Base-by-base conservation (phyloP, 1,140 invertebrate species). In the Polypedilum pembai region DNA sequence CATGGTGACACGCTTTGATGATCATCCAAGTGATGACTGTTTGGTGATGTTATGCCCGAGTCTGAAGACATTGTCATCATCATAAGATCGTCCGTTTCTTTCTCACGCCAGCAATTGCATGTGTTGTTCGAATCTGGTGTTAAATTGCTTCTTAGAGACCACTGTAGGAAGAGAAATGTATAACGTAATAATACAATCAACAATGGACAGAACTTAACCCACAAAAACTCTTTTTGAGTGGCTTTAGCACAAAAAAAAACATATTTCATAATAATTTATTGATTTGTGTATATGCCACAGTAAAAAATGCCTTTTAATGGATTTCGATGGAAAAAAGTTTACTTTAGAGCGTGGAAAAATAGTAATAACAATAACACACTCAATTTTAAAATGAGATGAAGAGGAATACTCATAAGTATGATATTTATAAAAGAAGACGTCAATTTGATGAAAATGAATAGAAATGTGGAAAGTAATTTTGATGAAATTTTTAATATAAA, bases 121-220 rank as follows among this genome's bases (percentile, higher is more conserved):
- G 75, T 74, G 41, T 77, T 73, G 20, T 75, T 74, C 18, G 76
- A 74, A 75, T 77, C 76, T 20, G 75, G 74, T 65, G 45, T 74
- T 75, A 73, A 21, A 18, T 75, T 65, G 40, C 66, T 75, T 33
- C 76, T 75, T 24, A 76, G 63, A 10, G 76, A 77, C 76, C 76
- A 77, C 76, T 77, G 41, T n/a, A 75, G 18, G 4, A 69, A 69
- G 65, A 69, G 65, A 69, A 10, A n/a, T 56, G 7, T 4, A n/a
- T 33, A 33, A 33, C 24, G 24, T 33, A 33, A 33, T 33, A 33
- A 33, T 33, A 5, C 24, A 33, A 33, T 33, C 5, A 33, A 33
- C 24, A 33, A 33, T 33, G 24, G 24, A 33, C n/a, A 56, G 3
- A 56, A n/a, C 45, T 56, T 56, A 56, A 56, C 12, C n/a, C 45